These are phyloP conservation scores for Galleria mellonella DNA, from an alignment of 1,140 invertebrate genomes.

Conservation along the genomic window DNA sequence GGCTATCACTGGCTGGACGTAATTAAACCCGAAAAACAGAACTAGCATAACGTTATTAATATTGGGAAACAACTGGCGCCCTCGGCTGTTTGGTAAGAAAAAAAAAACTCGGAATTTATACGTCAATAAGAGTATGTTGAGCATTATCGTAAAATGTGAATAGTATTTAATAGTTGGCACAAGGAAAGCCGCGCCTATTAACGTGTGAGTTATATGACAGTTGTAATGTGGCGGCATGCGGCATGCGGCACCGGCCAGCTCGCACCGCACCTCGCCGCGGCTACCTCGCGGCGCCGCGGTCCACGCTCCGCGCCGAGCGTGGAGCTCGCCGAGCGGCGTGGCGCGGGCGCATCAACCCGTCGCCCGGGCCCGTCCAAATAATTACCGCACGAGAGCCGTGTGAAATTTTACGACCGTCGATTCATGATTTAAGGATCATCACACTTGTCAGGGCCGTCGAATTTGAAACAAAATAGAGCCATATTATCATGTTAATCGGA, in stretches of 20 bases:
- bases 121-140: slow-evolving; percentile 64
- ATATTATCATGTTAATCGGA: no score
- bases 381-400: neutral
- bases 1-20: slow-evolving; percentile 26
- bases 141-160: slow-evolving; percentile 65
- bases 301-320: neutral
- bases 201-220: slow-evolving; percentile 60
- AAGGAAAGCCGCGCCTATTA: slow-evolving; percentile 64
- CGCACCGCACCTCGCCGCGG: slow-evolving; percentile 4
- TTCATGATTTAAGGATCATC: no score
- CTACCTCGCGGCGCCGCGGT: neutral
- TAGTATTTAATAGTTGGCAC: slow-evolving; percentile 65
- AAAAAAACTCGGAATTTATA: slow-evolving; percentile 56
- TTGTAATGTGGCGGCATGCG: slow-evolving; percentile 26
- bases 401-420: slow-evolving; percentile 6
- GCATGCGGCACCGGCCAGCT: slow-evolving; percentile 6
- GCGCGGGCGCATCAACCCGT: no score
- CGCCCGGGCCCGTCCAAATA: neutral
- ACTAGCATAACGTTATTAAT: slow-evolving; percentile 59
- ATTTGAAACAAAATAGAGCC: no score
- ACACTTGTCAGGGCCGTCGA: no score
- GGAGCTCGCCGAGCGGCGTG: no score
- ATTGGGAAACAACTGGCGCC: slow-evolving; percentile 62
- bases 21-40: slow-evolving; percentile 62
- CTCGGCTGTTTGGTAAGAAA: slow-evolving; percentile 45